phyloP scores from a whole-genome alignment of 2,888 invertebrate genomes.

The Adela reaumurella region DNA sequence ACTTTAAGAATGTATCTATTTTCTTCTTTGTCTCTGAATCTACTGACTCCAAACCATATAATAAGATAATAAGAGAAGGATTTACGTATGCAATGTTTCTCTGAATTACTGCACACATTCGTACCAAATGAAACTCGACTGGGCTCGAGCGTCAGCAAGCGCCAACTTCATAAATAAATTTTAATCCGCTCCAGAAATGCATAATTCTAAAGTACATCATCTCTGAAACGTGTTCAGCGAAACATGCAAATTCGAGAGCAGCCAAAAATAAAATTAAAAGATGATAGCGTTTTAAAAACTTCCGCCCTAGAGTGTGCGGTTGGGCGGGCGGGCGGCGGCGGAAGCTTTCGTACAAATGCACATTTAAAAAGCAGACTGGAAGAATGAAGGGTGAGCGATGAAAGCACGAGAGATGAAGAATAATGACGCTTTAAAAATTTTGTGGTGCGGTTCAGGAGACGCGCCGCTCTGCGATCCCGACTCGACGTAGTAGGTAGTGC shows the following conservation, averaged over 20 bases:
- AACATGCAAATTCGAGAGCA: constrained; percentile 47
- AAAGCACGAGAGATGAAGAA: constrained; percentile 32
- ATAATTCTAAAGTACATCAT: constrained; percentile 47
- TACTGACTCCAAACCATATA: too few relatives aligned
- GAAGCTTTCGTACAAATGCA: not conserved
- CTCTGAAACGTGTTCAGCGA: constrained; percentile 30
- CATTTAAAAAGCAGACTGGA: constrained; percentile 12
- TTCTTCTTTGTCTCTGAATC: too few relatives aligned
- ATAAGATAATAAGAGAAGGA: too few relatives aligned
- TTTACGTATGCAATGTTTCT: too few relatives aligned
- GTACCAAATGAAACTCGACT: too few relatives aligned
- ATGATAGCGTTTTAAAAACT: constrained; percentile 45
- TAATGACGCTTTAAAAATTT: constrained; percentile 38
- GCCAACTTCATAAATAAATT: constrained; percentile 38
- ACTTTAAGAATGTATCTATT: too few relatives aligned
- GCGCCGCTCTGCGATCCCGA: too few relatives aligned
- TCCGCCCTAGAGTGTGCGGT: constrained; percentile 24
- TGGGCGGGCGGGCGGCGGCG: not conserved
- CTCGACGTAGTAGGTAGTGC: too few relatives aligned
- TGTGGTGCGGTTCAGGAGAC: too few relatives aligned
- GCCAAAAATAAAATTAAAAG: constrained; percentile 49
- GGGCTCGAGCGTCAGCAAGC: too few relatives aligned
- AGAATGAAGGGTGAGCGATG: constrained; percentile 27
- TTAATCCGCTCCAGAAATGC: constrained; percentile 20
- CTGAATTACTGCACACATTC: too few relatives aligned